Evolutionary conservation across 2,113 vertebrate genomes (phyloP), one percentile per base, ranked within the genome.

Genomic region (Hemiscyllium ocellatum): DNA sequence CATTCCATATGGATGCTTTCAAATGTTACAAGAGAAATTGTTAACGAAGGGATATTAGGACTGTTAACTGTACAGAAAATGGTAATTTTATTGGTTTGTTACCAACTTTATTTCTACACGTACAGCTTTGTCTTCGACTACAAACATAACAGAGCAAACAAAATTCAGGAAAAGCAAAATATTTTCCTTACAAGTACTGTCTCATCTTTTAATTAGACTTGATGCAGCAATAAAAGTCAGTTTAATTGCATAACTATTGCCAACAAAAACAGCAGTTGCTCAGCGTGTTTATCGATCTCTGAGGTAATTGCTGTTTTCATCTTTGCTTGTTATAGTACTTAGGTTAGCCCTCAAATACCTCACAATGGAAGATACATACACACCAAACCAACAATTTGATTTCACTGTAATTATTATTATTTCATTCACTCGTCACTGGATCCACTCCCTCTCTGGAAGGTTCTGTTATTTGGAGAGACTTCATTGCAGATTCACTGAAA

Each of bases 221-320:
- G 94, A 95, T 72, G 47, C 24, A 52, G 24, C 66, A 69, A 47
- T 94, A 94, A 37, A 42, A 94, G 52, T 68, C 37, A 24, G 37
- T 95, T 72, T 72, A 72, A 95, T 72, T 76, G 94, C 20, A 50
- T 76, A 24, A 29, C 42, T 70, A 47, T 70, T 95, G 93, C 93
- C 93, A 95, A 72, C 68, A 42, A 26, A 50, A 95, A 93, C 89
- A 66, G 89, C 89, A 42, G 89, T 50, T 70, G 42, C 13, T 70
- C 37, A 50, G 68, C 52, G 61, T 95, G 94, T 95, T 72, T 72
- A 72, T 95, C 37, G 65, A 69, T 70, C 94, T 76, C 42, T 76
- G 69, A 95, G 66, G 42, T 95, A 95, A 95, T 95, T 95, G 94
- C 42, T 72, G 69, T 47, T 95, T 95, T 95, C 94, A 95, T 50